Conservation (phyloP, 2,113 vertebrate species). For the Tyrannus savana region DNA sequence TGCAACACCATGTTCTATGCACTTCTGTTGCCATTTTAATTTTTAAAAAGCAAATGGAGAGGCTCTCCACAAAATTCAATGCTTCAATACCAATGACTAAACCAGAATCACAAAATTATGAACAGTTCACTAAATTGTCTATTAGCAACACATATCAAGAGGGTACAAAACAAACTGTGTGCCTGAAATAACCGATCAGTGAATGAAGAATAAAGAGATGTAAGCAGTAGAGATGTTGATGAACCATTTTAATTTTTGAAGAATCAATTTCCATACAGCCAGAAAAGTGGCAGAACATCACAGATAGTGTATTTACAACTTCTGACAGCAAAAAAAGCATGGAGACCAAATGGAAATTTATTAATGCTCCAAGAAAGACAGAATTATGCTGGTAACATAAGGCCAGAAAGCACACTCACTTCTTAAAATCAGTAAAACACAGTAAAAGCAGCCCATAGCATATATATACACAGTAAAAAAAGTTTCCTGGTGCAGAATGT, state of each 20-base stretch:
- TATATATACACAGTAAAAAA: neutral
- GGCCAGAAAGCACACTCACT: neutral
- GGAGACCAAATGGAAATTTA: neutral
- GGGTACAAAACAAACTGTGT: slow-evolving; percentile 7
- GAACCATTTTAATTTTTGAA: slow-evolving; percentile 19
- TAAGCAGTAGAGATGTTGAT: neutral
- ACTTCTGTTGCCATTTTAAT: slow-evolving; percentile 58
- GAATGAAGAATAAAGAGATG: slow-evolving; percentile 27
- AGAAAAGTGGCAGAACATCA: neutral
- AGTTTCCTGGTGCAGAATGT: neutral
- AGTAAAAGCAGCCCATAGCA: neutral
- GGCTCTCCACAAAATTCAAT: slow-evolving; percentile 58
- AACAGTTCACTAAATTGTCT: slow-evolving; percentile 53
- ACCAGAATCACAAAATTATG: slow-evolving; percentile 44
- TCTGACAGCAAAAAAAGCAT: neutral
- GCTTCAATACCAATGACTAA: slow-evolving; percentile 10
- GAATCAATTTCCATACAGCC: slow-evolving; percentile 22
- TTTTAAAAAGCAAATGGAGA: slow-evolving; percentile 57
- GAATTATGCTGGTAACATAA: neutral
- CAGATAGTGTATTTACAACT: neutral
- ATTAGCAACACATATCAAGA: slow-evolving; percentile 39
- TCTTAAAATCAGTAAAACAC: neutral
- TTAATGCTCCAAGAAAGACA: neutral
- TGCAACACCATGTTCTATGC: slow-evolving; percentile 25
- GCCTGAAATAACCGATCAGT: slow-evolving; percentile 44